These are phyloP conservation scores for Ernsta delagoae DNA, from an alignment of 2,888 invertebrate species.

Conservation along the genomic window DNA sequence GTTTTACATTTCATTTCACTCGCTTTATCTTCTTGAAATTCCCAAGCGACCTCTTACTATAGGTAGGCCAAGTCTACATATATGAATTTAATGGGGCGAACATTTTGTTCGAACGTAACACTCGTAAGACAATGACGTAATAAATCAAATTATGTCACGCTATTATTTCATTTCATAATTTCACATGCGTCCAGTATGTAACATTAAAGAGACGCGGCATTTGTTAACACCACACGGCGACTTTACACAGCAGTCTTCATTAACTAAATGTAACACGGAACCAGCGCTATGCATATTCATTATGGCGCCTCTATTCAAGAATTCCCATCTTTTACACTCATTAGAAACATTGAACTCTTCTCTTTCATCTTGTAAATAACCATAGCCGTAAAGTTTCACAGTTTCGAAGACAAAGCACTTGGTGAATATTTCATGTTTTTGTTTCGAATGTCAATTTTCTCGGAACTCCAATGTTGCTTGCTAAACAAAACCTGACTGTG, in stretches of 20 bases:
- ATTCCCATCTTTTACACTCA: conserved; percentile 44
- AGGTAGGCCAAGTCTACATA: neutral
- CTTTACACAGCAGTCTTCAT: conserved; percentile 9
- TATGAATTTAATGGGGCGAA: conserved; percentile 1
- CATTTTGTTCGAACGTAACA: neutral
- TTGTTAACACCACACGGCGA: neutral
- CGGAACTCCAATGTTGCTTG: conserved; percentile 63
- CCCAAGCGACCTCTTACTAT: neutral
- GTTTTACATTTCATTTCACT: neutral
- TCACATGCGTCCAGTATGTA: conserved; percentile 21
- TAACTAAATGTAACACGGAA: conserved; percentile 3
- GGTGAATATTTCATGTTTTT: conserved; percentile 75
- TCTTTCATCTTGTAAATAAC: conserved; percentile 73
- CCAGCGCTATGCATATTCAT: conserved; percentile 27
- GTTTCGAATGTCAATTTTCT: conserved; percentile 60
- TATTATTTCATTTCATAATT: conserved; percentile 15
- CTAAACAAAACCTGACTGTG: conserved; percentile 57
- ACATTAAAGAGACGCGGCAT: neutral
- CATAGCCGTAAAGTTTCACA: conserved; percentile 70
- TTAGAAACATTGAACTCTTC: conserved; percentile 57
- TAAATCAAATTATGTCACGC: conserved; percentile 18
- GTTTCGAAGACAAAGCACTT: conserved; percentile 64
- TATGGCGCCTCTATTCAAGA: conserved; percentile 30
- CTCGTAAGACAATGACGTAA: conserved; percentile 13
- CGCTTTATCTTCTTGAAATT: neutral